A percentile compares a stretch with the other conserved stretches of the same genome.
phyloP scores from a whole-genome alignment of 2,888 invertebrate genomes.

The Lochmaea crataegi region DNA sequence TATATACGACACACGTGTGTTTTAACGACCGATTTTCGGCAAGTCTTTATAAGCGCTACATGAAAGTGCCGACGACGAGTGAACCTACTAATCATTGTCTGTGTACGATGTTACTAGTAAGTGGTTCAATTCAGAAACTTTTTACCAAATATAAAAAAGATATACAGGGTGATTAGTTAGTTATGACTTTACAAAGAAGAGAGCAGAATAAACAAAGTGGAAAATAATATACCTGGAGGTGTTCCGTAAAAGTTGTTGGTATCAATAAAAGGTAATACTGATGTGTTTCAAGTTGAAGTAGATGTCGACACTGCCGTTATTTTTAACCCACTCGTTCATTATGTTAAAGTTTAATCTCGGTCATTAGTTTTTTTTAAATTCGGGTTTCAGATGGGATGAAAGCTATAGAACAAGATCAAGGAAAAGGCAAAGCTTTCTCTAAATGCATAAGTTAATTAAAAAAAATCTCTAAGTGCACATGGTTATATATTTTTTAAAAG shows the following conservation, averaged over 20 bases:
- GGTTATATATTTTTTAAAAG: constrained; percentile 19
- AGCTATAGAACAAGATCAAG: constrained; percentile 63
- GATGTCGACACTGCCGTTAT: constrained; percentile 28
- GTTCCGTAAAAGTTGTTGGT: too few relatives aligned
- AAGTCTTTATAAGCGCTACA: too few relatives aligned
- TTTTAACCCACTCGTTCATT: constrained; percentile 44
- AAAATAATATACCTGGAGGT: too few relatives aligned
- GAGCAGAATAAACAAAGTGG: too few relatives aligned
- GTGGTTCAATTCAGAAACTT: too few relatives aligned
- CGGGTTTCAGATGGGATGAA: constrained; percentile 64
- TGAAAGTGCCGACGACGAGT: too few relatives aligned
- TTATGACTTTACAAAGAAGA: too few relatives aligned
- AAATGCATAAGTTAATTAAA: constrained; percentile 48
- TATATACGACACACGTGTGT: too few relatives aligned
- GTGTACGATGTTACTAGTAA: too few relatives aligned
- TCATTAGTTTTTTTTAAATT: constrained; percentile 51
- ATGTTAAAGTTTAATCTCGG: constrained; percentile 50
- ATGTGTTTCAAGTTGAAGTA: constrained; percentile 7
- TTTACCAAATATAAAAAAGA: background rate
- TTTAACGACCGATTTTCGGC: too few relatives aligned
- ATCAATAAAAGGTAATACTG: background rate
- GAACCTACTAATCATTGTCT: too few relatives aligned
- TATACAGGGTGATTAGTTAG: too few relatives aligned
- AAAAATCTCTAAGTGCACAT: constrained; percentile 31
- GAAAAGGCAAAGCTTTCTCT: constrained; percentile 62